phyloP scores from a whole-genome alignment of 2,797 vertebrate genomes.

The Chaetophractus vellerosus region DNA sequence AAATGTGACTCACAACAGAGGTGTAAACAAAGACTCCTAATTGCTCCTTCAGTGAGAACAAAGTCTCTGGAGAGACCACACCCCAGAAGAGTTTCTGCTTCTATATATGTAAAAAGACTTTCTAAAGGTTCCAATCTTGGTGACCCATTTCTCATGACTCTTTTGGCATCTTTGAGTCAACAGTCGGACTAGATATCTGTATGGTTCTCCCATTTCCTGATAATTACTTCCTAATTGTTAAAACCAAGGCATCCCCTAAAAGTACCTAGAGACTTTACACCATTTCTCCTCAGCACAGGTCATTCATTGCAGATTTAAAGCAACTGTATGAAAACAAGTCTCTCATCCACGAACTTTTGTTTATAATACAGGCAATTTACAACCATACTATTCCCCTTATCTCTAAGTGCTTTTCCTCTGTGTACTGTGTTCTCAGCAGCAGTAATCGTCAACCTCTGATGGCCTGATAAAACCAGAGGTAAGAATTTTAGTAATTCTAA shows the following conservation, averaged over 20 bases:
- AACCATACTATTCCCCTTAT: neutral
- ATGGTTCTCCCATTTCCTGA: neutral
- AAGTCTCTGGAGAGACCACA: no score
- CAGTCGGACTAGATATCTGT: neutral
- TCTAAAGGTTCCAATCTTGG: no score
- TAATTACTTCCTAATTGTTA: neutral
- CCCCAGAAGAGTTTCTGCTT: no score
- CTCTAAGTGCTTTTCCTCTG: neutral
- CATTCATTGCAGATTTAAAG: slow-evolving; percentile 27
- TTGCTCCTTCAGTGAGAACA: no score
- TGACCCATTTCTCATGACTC: no score
- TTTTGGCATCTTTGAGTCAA: neutral
- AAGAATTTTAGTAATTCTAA: neutral
- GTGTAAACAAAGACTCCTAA: no score
- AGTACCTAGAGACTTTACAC: neutral
- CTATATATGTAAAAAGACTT: no score
- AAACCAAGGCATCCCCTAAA: neutral
- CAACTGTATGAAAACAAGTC: neutral
- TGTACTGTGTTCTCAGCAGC: neutral
- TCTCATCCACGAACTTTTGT: neutral
- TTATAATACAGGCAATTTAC: neutral
- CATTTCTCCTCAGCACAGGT: neutral
- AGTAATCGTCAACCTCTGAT: neutral
- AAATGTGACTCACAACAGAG: no score
- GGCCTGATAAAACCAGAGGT: neutral